phyloP scores from a whole-genome alignment of 2,888 invertebrate genomes.

The Notodonta dromedarius region DNA sequence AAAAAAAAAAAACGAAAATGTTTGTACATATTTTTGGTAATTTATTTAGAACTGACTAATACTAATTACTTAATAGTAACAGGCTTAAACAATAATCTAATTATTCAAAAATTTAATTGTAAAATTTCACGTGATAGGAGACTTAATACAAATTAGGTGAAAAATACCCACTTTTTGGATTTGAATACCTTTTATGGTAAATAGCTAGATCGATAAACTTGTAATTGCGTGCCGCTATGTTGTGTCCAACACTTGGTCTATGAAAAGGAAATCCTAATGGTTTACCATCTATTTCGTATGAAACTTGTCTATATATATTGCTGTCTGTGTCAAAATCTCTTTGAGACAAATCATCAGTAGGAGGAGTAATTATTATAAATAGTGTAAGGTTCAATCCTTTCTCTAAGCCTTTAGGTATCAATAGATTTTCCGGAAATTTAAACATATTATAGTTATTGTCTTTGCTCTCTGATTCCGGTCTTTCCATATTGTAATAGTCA shows the following conservation, averaged over 20 bases:
- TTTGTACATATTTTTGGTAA: no score
- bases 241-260: slow-evolving; percentile 49
- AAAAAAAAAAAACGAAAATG: no score
- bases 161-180: slow-evolving; percentile 53
- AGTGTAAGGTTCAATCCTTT: slow-evolving; percentile 67
- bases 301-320: slow-evolving; percentile 47
- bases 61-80: no score
- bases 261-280: slow-evolving; percentile 78
- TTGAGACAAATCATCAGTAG: slow-evolving; percentile 43
- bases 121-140: slow-evolving; percentile 11
- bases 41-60: no score
- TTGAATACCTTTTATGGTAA: slow-evolving; percentile 55
- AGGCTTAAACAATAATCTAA: no score
- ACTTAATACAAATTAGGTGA: slow-evolving; percentile 59
- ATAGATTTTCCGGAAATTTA: slow-evolving; percentile 67
- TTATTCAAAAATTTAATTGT: no score
- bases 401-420: slow-evolving; percentile 66
- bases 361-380: slow-evolving; percentile 66
- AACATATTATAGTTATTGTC: slow-evolving; percentile 59
- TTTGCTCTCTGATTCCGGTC: slow-evolving; percentile 27
- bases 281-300: slow-evolving; percentile 53
- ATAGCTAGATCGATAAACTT: slow-evolving; percentile 67
- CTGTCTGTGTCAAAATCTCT: slow-evolving; percentile 35
- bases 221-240: slow-evolving; percentile 56
- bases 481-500: slow-evolving; percentile 54